Evolutionary conservation across 2,888 invertebrate genomes (phyloP).

Genomic region (Nymphalis c-album): DNA sequence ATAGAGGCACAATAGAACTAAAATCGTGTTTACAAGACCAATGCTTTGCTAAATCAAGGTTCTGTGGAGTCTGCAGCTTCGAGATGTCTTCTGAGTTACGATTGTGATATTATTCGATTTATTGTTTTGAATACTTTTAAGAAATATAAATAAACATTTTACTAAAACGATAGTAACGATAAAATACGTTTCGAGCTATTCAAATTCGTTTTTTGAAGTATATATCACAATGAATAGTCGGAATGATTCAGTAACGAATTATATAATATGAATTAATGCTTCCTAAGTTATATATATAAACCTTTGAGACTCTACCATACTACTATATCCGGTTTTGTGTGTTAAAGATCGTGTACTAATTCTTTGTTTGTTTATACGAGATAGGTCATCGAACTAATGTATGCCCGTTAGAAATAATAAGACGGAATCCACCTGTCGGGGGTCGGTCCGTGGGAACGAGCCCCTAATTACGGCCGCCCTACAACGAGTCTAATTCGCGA

Average conservation of each 20-base stretch:
- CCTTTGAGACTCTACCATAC: too few relatives aligned
- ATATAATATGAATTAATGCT: too few relatives aligned
- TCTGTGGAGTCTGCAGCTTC: slow-evolving; percentile 18
- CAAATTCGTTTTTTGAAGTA: too few relatives aligned
- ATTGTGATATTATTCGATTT: slow-evolving; percentile 8
- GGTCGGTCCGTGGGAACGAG: slow-evolving; percentile 71
- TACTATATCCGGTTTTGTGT: background rate
- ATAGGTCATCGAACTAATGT: slow-evolving; percentile 34
- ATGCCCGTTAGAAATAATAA: slow-evolving; percentile 43
- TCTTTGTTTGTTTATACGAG: slow-evolving; percentile 15
- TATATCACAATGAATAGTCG: too few relatives aligned
- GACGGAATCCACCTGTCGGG: slow-evolving; percentile 52
- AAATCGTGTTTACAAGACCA: slow-evolving; percentile 30
- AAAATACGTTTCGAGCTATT: too few relatives aligned
- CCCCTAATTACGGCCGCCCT: slow-evolving; percentile 74
- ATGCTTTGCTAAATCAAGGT: slow-evolving; percentile 17
- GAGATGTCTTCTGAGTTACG: slow-evolving; percentile 7
- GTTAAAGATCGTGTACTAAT: background rate
- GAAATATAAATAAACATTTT: too few relatives aligned
- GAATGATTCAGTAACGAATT: too few relatives aligned
- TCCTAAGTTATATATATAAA: too few relatives aligned
- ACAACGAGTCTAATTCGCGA: slow-evolving; percentile 80
- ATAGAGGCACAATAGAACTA: slow-evolving; percentile 34
- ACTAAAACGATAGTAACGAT: too few relatives aligned
- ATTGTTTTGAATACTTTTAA: background rate